Evolutionary conservation across 2,797 vertebrate genomes (phyloP), one percentile per base, ranked within the genome.

Genomic region (Macropus fuliginosus): DNA sequence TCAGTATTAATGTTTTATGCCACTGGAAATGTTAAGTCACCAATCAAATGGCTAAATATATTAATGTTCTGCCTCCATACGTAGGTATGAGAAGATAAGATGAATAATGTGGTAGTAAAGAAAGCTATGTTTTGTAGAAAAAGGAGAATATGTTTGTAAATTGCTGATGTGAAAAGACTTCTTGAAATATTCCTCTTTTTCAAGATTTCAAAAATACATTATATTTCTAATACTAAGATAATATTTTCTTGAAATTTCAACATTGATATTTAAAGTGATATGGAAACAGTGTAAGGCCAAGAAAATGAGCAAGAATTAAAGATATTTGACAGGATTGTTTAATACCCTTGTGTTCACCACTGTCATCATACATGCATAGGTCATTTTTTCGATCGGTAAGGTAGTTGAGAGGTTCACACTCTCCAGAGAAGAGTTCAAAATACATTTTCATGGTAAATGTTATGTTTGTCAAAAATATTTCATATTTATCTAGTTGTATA

Each of bases 51-150:
- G 97, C 96, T 98, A 98, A 98, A 98, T 98, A 97, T 98, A 98
- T 99, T 98, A 98, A 98, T 92, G 59, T 97, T 98, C 96, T 98
- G 96, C 97, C 92, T 98, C 96, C 98, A 29, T 10, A 31, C 97
- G 98, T 98, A 98, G 97, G 97, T 98, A 98, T 98, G 97, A 98
- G 95, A 94, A 98, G 97, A 98, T 98, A 98, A 98, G 93, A 97
- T 94, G 97, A 98, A 98, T 98, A 98, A 97, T 96, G 55, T 92
- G 96, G 56, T 97, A 97, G 96, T 89, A 98, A 96, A 98, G 89
- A 96, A 96, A 98, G 96, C 94, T 97, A 93, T 57, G 87, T 97
- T 93, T 97, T 93, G 54, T 95, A 96, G 91, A 87, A 96, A 95
- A 90, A n/a, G 91, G 56, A 27, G 57, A 95, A 96, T 96, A 91